These are phyloP conservation scores for Pteronotus mesoamericanus DNA, from an alignment of 2,797 vertebrate genomes.

Conservation along the genomic window DNA sequence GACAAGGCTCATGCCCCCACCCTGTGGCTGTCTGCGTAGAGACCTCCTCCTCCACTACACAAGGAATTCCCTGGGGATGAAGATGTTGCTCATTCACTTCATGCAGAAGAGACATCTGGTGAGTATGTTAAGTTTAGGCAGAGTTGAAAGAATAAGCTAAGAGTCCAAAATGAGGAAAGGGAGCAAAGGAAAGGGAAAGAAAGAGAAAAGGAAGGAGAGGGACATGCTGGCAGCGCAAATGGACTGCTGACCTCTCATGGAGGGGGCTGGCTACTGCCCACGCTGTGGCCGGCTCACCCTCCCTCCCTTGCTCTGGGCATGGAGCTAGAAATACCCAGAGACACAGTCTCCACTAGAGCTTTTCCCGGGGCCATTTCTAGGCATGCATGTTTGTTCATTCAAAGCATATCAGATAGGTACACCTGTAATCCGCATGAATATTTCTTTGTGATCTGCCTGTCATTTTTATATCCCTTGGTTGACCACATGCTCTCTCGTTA, in stretches of 20 bases:
- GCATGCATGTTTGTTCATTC: not conserved
- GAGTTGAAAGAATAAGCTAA: not conserved
- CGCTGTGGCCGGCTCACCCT: fast-evolving
- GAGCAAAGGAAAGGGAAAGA: not conserved
- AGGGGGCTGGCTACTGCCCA: not conserved
- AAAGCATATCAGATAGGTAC: not conserved
- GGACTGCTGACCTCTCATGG: not conserved
- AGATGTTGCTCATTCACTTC: not conserved
- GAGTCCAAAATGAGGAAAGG: not conserved
- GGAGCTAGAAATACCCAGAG: not conserved
- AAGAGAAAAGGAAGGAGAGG: not conserved
- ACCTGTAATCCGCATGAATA: not conserved
- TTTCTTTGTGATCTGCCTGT: not conserved
- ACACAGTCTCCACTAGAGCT: not conserved
- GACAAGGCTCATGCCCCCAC: not conserved
- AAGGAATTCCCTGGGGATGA: not conserved
- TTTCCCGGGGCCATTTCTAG: not conserved
- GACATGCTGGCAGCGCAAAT: not conserved
- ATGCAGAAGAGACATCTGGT: not conserved
- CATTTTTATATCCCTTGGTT: not conserved
- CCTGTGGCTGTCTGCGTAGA: not conserved
- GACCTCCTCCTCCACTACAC: not conserved
- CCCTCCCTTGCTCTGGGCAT: not conserved
- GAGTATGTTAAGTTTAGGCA: not conserved
- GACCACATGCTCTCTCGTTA: not conserved